Conservation (phyloP, 2,888 invertebrate genomes). For the Sinohyriopsis cumingii region DNA sequence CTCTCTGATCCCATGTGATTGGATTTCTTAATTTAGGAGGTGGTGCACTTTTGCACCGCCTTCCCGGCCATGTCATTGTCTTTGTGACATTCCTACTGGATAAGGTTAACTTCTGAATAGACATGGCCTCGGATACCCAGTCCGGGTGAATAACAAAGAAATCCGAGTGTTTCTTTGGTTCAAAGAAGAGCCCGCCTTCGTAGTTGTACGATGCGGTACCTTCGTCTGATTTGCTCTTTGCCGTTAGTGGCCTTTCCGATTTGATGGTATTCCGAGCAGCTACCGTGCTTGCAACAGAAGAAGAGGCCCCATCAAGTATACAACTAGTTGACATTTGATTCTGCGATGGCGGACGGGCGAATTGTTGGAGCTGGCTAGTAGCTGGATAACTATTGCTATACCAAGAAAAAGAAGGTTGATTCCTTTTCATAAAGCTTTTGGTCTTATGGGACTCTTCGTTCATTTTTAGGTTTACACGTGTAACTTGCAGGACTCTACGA, state of each 20-base stretch:
- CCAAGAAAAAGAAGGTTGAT: conserved; percentile 56
- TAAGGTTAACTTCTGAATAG: conserved; percentile 57
- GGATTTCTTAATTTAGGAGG: conserved; percentile 64
- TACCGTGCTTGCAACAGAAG: too few relatives aligned
- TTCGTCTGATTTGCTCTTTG: conserved; percentile 25
- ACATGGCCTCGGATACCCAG: conserved; percentile 67
- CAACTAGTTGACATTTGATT: neutral
- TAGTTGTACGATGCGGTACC: conserved; percentile 44
- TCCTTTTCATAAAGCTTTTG: conserved; percentile 41
- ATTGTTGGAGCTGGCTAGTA: conserved; percentile 23
- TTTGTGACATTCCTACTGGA: conserved; percentile 40
- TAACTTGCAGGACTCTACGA: conserved; percentile 28
- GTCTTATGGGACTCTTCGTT: conserved; percentile 33
- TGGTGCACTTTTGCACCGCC: conserved; percentile 64
- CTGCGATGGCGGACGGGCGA: conserved; percentile 14
- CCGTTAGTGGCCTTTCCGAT: conserved; percentile 9
- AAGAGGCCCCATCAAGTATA: too few relatives aligned
- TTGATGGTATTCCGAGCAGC: too few relatives aligned
- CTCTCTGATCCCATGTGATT: conserved; percentile 58
- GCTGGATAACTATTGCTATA: conserved; percentile 47
- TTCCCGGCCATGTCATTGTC: conserved; percentile 48
- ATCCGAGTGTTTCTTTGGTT: conserved; percentile 50
- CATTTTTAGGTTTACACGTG: conserved; percentile 36
- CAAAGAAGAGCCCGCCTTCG: conserved; percentile 62
- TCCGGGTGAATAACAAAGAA: conserved; percentile 69